These are phyloP conservation scores for Chondrilla cf. caribensis DNA, from an alignment of 37 sponge, comb jelly and placozoan species.

Conservation along the genomic window DNA sequence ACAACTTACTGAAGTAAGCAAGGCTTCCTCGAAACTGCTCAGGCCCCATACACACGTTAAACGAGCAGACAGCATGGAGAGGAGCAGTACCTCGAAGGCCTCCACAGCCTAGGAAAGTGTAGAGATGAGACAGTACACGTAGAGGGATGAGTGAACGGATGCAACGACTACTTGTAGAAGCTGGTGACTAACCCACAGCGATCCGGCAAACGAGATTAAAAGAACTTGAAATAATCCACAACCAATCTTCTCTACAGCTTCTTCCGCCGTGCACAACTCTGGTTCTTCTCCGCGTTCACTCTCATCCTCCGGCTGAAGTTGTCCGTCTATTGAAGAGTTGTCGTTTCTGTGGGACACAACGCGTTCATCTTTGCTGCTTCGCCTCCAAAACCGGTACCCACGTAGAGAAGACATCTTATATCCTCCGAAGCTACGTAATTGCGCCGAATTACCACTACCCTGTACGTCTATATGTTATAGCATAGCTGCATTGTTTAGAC, in stretches of 20 bases:
- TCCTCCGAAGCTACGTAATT: too few species aligned
- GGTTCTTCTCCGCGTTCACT: neutral
- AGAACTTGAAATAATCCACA: slow-evolving; percentile 17
- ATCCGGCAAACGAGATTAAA: neutral
- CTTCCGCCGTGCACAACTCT: slow-evolving; percentile 32
- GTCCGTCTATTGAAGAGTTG: neutral
- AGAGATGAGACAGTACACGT: neutral
- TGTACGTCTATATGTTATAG: too few species aligned
- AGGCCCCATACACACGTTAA: slow-evolving; percentile 31
- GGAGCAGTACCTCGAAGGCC: slow-evolving; percentile 24
- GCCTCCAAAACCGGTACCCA: too few species aligned
- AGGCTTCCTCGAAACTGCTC: neutral
- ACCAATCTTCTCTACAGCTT: slow-evolving; percentile 17
- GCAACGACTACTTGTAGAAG: too few species aligned
- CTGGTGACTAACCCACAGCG: slow-evolving; percentile 8
- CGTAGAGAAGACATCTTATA: too few species aligned
- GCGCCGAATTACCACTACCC: too few species aligned
- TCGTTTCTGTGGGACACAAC: neutral
- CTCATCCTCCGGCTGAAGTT: neutral
- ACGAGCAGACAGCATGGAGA: slow-evolving; percentile 12
- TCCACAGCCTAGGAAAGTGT: neutral
- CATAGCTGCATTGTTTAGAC: too few species aligned
- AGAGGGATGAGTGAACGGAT: too few species aligned
- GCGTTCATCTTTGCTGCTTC: neutral
- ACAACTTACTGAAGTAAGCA: slow-evolving; percentile 1